Base-by-base conservation (phyloP, 2,113 vertebrate genomes). In the Actenoides lindsayi region DNA sequence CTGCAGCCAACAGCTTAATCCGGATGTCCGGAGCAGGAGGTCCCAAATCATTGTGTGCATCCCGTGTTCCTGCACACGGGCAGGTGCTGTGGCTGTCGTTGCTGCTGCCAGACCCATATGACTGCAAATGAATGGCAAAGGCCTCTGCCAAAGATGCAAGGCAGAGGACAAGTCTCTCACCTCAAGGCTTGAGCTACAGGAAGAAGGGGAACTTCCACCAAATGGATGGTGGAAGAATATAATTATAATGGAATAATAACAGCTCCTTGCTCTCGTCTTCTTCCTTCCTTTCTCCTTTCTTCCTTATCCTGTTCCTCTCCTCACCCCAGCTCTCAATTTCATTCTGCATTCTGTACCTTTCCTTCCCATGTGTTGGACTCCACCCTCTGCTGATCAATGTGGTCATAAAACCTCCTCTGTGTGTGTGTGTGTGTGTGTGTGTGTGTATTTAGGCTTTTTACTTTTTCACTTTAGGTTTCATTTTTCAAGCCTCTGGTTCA, bases 11-110 rank as follows among this genome's bases (percentile, higher is more conserved):
- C 31, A 70, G 39, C 50, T 91, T 83, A 31, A 81, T 57, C 16
- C 16, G 2, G n/a, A 27, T 46, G n/a, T 46, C 46, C 4, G 3
- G 67, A 83, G 44, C 53, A 86, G 27, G 31, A 12, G 7, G 2
- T 33, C 57, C 81, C 15, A 0, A 81, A 67, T 23, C 5, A 1
- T 35, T 1, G 0, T 0, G 4, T 69, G 48, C 16, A 18, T 42
- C 80, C 63, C 10, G 0, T 0, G 0, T 48, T 79, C 48, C 50
- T 64, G 42, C 46, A 48, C 0, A 0, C 27, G 33, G n/a, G 14
- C 0, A 0, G 13, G 10, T 65, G 67, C 68, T 33, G 30, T 19
- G 50, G 35, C 33, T 83, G 44, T 39, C 4, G 0, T 18, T 85
- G 79, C 69, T 68, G 65, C 39, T 65, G 50, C 85, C 57, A 83